A percentile compares a stretch with the other conserved stretches of the same genome.
Evolutionary conservation across 2,113 vertebrate genomes (phyloP).

Genomic region (Cygnus atratus): DNA sequence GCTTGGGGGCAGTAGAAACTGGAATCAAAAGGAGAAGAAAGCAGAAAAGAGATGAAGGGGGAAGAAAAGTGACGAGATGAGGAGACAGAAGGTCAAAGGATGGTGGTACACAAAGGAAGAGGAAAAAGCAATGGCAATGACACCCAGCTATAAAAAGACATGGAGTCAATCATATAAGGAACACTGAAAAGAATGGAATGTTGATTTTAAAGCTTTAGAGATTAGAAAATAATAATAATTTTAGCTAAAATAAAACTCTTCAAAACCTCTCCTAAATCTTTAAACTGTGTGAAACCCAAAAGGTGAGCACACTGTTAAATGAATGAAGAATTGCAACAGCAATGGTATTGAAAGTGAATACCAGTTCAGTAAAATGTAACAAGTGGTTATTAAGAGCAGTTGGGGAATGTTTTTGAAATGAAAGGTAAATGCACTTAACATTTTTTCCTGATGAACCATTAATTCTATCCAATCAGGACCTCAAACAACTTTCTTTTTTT

Average conservation of each 20-base stretch:
- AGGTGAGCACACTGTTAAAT: background rate
- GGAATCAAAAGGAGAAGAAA: background rate
- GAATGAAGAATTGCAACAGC: background rate
- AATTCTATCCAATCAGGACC: background rate
- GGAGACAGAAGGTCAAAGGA: background rate
- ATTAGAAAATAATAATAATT: background rate
- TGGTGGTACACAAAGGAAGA: background rate
- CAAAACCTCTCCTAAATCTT: background rate
- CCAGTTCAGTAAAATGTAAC: background rate
- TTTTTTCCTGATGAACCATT: background rate
- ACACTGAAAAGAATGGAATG: background rate
- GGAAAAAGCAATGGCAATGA: background rate
- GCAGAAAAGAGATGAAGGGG: background rate
- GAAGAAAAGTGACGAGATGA: background rate
- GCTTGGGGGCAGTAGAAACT: background rate
- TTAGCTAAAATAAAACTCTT: background rate
- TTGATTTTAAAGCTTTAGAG: background rate
- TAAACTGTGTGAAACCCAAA: background rate
- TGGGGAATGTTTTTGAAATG: background rate
- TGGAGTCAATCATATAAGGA: background rate
- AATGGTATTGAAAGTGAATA: background rate
- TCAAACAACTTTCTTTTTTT: background rate
- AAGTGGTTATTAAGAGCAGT: background rate
- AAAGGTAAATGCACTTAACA: background rate
- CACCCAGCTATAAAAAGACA: background rate